Evolutionary conservation across 2,797 vertebrate species (phyloP).

Genomic region (Astyanax mexicanus): DNA sequence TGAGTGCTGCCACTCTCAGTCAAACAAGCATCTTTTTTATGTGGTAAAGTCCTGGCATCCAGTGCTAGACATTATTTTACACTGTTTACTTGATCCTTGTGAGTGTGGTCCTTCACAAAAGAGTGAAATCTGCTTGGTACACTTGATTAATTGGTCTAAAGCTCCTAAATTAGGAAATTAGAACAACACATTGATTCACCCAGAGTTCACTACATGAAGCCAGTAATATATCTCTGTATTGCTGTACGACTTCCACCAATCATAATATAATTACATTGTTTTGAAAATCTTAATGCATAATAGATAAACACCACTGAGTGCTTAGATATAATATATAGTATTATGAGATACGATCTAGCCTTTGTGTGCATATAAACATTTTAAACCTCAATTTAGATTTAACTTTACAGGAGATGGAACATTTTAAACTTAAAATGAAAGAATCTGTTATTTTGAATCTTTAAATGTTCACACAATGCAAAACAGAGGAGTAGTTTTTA

Average conservation of each 20-base stretch:
- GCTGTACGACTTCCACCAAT: neutral
- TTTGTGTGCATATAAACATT: too few species aligned
- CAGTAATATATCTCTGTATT: neutral
- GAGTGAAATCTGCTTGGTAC: neutral
- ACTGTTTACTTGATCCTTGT: constrained; percentile 31
- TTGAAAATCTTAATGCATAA: too few species aligned
- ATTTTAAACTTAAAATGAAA: too few species aligned
- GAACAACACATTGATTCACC: neutral
- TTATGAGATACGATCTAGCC: neutral
- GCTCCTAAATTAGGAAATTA: neutral
- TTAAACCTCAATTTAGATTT: too few species aligned
- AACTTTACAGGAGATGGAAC: too few species aligned
- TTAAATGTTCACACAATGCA: too few species aligned
- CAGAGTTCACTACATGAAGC: neutral
- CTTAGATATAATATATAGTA: neutral
- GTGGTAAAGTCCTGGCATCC: constrained; percentile 36
- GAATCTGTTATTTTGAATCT: too few species aligned
- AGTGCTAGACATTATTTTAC: constrained; percentile 41
- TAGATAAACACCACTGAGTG: neutral
- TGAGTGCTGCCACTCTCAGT: constrained; percentile 44
- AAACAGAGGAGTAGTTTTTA: too few species aligned
- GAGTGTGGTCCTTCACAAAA: constrained; percentile 24
- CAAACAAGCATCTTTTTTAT: constrained; percentile 53
- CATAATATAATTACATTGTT: too few species aligned
- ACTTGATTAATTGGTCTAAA: neutral